phyloP scores from a whole-genome alignment of 1,140 invertebrate genomes.

The Harlomillsia oculata region DNA sequence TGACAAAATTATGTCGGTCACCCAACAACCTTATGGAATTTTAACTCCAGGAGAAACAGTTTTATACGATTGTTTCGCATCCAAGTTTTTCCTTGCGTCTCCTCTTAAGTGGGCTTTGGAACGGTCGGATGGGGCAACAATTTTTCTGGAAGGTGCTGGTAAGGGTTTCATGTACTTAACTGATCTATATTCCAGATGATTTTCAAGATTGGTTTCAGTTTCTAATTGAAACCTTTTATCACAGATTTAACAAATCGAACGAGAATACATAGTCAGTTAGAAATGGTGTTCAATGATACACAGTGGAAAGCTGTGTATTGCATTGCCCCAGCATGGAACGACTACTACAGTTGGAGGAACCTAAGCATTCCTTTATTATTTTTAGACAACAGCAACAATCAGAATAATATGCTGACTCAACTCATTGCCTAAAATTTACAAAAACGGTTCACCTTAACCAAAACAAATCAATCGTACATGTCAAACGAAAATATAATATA shows the following conservation, averaged over 20 bases:
- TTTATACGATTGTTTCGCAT: constrained; percentile 5
- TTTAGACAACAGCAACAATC: no score
- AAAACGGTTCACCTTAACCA: no score
- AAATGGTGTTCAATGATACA: constrained; percentile 2
- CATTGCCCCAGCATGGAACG: constrained; percentile 16
- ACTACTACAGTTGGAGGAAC: constrained; percentile 24
- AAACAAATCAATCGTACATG: no score
- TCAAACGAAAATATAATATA: no score
- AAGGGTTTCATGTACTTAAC: background rate
- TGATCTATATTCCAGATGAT: no score
- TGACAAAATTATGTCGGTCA: constrained; percentile 21
- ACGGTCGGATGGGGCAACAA: constrained; percentile 3
- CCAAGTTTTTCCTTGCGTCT: constrained; percentile 14
- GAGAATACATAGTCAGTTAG: background rate
- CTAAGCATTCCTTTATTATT: constrained; percentile 6
- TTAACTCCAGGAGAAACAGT: constrained; percentile 7
- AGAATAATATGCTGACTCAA: no score
- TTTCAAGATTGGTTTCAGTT: no score
- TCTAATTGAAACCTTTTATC: background rate
- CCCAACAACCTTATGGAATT: background rate
- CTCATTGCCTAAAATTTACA: no score
- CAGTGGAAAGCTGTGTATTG: constrained; percentile 17
- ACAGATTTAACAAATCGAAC: constrained; percentile 5
- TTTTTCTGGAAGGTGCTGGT: background rate
- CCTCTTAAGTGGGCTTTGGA: constrained; percentile 17